phyloP scores from a whole-genome alignment of 2,888 invertebrate genomes.

The Flabesymbios commensalis region DNA sequence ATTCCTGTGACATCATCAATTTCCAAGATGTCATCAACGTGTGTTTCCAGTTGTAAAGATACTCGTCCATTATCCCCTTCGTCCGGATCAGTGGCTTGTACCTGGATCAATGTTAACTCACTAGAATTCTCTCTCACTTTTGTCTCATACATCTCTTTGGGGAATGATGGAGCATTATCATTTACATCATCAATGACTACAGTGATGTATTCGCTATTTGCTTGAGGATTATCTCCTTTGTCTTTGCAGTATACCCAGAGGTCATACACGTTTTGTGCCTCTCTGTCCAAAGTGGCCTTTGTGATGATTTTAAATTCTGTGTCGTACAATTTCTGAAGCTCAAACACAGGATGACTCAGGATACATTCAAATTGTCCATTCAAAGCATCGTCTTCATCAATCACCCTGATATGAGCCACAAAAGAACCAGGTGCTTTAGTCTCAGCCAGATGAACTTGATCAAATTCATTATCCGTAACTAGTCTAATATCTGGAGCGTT shows the following conservation, averaged over 20 bases:
- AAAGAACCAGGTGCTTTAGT: not conserved
- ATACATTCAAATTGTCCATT: constrained; percentile 20
- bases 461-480: not conserved
- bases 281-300: constrained; percentile 16
- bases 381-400: constrained; percentile 18
- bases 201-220: too few species aligned
- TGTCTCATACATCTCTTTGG: too few species aligned
- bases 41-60: too few species aligned
- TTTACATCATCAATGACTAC: too few species aligned
- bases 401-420: constrained; percentile 21
- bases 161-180: too few species aligned
- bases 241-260: constrained; percentile 85
- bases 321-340: constrained; percentile 13
- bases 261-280: constrained; percentile 69
- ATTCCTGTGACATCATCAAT: too few species aligned
- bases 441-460: constrained; percentile 7
- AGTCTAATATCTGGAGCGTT: not conserved
- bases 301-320: constrained; percentile 22
- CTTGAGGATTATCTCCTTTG: too few species aligned
- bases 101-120: too few species aligned
- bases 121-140: too few species aligned
- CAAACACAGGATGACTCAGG: constrained; percentile 5
- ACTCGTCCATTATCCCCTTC: too few species aligned
- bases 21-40: too few species aligned
- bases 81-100: too few species aligned